A percentile compares a stretch with the other conserved stretches of the same genome.
Conservation (phyloP, 2,113 vertebrate species). For the Lasiurus cinereus region DNA sequence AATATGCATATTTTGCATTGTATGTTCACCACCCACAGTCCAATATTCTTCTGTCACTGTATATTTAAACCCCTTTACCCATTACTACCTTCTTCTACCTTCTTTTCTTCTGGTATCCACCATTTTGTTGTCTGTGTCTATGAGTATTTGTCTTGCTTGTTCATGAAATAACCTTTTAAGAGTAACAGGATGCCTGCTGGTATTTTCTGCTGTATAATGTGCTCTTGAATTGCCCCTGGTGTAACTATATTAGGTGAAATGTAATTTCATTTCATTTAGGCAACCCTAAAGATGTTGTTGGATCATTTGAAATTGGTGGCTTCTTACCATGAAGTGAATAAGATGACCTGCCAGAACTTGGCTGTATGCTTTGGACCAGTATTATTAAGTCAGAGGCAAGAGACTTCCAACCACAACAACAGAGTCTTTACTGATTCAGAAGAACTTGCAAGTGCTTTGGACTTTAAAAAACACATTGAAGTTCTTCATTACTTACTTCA, state of each 20-base stretch:
- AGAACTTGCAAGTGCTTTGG: slow-evolving; percentile 97
- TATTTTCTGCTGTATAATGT: slow-evolving; percentile 55
- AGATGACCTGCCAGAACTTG: slow-evolving; percentile 99
- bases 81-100: background rate
- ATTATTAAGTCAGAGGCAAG: slow-evolving; percentile 96
- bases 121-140: background rate
- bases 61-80: background rate
- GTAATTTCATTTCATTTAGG: slow-evolving; percentile 86
- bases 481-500: slow-evolving; percentile 99
- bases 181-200: background rate
- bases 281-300: slow-evolving; percentile 94
- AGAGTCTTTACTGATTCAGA: slow-evolving; percentile 97
- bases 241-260: slow-evolving; percentile 64
- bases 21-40: background rate
- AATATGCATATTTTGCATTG: background rate
- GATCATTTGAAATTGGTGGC: slow-evolving; percentile 98
- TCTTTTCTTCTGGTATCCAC: background rate
- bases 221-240: slow-evolving; percentile 33
- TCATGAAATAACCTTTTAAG: slow-evolving; percentile 19
- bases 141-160: background rate
- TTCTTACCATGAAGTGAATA: slow-evolving; percentile 96
- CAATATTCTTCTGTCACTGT: background rate
- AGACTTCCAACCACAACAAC: slow-evolving; percentile 94
- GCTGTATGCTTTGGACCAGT: slow-evolving; percentile 99
- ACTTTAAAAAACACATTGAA: slow-evolving; percentile 99